Evolutionary conservation across 2,797 vertebrate genomes (phyloP).

Genomic region (Taenioides sp.): DNA sequence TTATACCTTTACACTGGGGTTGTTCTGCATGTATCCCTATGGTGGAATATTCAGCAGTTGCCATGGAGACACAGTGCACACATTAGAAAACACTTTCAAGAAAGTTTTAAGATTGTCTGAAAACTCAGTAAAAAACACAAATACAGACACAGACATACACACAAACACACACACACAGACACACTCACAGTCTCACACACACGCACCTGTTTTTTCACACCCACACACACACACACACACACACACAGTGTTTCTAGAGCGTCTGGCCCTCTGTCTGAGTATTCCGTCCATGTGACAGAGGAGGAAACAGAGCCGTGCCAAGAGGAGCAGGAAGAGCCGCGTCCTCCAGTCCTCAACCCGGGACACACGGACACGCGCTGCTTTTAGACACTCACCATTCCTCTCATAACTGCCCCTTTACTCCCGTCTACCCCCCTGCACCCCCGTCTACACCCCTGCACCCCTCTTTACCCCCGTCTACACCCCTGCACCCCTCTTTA

Average conservation of each 20-base stretch:
- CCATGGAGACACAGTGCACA: too few species aligned
- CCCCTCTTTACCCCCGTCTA: background rate
- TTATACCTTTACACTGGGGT: too few species aligned
- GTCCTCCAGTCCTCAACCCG: conserved; percentile 67
- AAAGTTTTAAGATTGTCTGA: too few species aligned
- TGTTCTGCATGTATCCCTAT: too few species aligned
- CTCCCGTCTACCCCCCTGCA: conserved; percentile 17
- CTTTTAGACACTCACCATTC: conserved; percentile 72
- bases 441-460: background rate
- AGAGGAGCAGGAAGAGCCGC: conserved; percentile 71
- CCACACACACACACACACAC: background rate
- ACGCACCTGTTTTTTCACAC: background rate
- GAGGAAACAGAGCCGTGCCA: conserved; percentile 64
- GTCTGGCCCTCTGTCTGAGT: conserved; percentile 54
- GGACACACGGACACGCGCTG: conserved; percentile 59
- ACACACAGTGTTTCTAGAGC: conserved; percentile 20
- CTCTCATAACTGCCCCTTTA: conserved; percentile 56
- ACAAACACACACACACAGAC: background rate
- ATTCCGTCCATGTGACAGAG: conserved; percentile 39
- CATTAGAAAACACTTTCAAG: too few species aligned
- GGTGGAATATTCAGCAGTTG: too few species aligned
- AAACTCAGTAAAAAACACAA: too few species aligned
- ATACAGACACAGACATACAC: background rate
- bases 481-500: background rate
- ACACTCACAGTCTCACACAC: background rate